Evolutionary conservation across 2,797 vertebrate species (phyloP).

Genomic region (Peromyscus aztecus): DNA sequence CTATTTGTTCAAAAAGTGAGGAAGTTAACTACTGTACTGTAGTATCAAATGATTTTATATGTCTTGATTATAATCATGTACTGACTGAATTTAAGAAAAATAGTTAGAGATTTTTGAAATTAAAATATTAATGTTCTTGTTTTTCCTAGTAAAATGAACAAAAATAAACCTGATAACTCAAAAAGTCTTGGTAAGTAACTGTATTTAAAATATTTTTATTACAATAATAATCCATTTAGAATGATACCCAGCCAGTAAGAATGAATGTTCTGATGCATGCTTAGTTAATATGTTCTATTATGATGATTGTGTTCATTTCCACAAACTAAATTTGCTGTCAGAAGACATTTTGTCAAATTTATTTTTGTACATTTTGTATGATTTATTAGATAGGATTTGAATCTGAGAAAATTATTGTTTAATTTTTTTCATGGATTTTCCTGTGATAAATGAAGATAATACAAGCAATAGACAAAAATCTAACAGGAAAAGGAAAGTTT

Average conservation of each 20-base stretch:
- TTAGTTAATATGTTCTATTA: not conserved
- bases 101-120: constrained; percentile 55
- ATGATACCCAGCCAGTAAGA: constrained; percentile 5
- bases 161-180: constrained; percentile 73
- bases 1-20: constrained; percentile 27
- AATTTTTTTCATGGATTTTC: constrained; percentile 22
- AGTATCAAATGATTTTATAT: constrained; percentile 27
- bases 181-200: constrained; percentile 86
- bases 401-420: constrained; percentile 36
- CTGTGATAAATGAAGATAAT: constrained; percentile 39
- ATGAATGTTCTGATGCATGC: constrained; percentile 22
- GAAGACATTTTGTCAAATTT: constrained; percentile 33
- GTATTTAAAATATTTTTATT: constrained; percentile 65
- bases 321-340: constrained; percentile 35
- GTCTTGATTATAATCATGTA: constrained; percentile 17
- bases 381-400: constrained; percentile 22
- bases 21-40: constrained; percentile 13
- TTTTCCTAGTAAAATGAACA: constrained; percentile 86
- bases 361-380: not conserved
- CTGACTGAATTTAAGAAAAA: constrained; percentile 54
- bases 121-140: constrained; percentile 75
- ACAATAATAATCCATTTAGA: constrained; percentile 6
- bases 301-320: constrained; percentile 43
- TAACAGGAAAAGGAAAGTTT: not conserved
- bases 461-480: constrained; percentile 35